Evolutionary conservation across 2,113 vertebrate genomes (phyloP), one percentile per base, ranked within the genome.

Genomic region (Pardalotus punctatus): DNA sequence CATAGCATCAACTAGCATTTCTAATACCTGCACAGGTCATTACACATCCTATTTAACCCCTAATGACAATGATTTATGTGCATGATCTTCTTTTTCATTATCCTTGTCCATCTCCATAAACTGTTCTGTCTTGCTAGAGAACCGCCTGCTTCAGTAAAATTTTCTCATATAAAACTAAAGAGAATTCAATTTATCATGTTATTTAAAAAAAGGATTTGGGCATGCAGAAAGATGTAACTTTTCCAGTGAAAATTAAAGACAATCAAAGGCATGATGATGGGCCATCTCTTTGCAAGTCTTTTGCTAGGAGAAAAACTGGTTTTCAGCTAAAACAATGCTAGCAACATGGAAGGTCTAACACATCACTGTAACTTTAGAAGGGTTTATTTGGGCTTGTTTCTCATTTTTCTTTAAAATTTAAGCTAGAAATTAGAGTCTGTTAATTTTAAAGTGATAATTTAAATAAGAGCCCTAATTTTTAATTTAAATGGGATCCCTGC

Each of bases 21-120:
- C 74, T 92, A 86, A 86, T 86, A 88, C 48, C 66, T 60, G 53
- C 71, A 80, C 51, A 56, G 61, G 48, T 86, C 85, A 69, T 81
- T 89, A 65, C 40, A 71, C 40, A 80, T 38, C 58, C 64, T 81
- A 28, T 61, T 95, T 74, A 60, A 71, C n/a, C 51, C 78, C 25
- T 77, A 81, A 83, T 35, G 67, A 67, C 57, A 27, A 80, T 74
- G 82, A 96, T 92, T 94, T 94, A 91, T 90, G 64, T 64, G 51
- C 81, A 42, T 53, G 67, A 82, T 87, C 66, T 79, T 83, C 50
- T 88, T 92, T 91, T 94, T 51, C 60, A 69, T 88, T 88, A 43
- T 82, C 50, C 36, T 88, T 84, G 58, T 86, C 35, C 40, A 51
- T 80, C 57, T 56, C 18, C 22, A 25, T 83, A 35, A 80, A 48